Percentiles rank a stretch among this genome's conserved stretches.
These are phyloP conservation scores for Drosophila bocki DNA, from an alignment of 1,140 invertebrate genomes.

Conservation along the genomic window DNA sequence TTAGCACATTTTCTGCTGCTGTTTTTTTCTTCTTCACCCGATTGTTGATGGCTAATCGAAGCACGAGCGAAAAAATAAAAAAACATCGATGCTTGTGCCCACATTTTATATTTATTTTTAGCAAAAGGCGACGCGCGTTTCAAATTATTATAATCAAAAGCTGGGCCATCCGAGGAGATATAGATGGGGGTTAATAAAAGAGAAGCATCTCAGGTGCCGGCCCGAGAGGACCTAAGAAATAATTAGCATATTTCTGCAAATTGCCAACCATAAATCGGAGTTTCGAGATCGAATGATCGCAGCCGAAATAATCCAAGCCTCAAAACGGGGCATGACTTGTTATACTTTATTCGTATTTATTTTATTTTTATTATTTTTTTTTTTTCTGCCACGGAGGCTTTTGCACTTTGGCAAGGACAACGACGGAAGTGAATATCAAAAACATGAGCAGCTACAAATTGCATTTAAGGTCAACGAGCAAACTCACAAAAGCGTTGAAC, in stretches of 20 bases:
- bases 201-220: constrained; percentile 4
- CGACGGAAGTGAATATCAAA: constrained; percentile 49
- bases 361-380: constrained; percentile 5
- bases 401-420: constrained; percentile 79
- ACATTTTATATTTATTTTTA: constrained; percentile 71
- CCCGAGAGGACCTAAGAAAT: constrained; percentile 36
- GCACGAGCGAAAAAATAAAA: constrained; percentile 53
- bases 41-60: constrained; percentile 48
- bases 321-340: constrained; percentile 25
- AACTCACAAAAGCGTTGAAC: constrained; percentile 75
- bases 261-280: constrained; percentile 57
- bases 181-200: constrained; percentile 6
- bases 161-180: constrained; percentile 7
- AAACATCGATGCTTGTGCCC: constrained; percentile 44
- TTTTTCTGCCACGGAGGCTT: constrained; percentile 39
- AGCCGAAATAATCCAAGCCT: constrained; percentile 23
- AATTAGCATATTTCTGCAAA: constrained; percentile 77
- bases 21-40: constrained; percentile 3
- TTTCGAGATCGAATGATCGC: constrained; percentile 29
- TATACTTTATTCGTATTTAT: constrained; percentile 17
- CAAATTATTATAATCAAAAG: constrained; percentile 52
- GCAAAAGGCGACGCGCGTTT: constrained; percentile 58
- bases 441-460: constrained; percentile 44
- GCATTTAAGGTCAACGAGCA: constrained; percentile 75
- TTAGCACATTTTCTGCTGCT: constrained; percentile 66